Evolutionary conservation across 2,888 invertebrate species (phyloP), one percentile per base, ranked within the genome.

Genomic region (Fragum fragum): DNA sequence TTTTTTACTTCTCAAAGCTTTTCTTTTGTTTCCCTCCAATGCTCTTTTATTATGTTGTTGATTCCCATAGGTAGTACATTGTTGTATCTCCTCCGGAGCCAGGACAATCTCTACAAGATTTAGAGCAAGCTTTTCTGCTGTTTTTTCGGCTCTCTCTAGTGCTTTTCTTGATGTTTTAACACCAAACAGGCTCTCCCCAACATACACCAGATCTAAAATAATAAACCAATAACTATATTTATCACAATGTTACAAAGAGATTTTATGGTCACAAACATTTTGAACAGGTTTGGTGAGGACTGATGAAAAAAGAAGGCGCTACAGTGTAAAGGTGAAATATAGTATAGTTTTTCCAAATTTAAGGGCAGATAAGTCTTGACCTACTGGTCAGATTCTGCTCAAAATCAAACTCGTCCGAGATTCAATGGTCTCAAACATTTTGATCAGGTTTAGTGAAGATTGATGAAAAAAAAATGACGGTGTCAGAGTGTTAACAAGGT

Each of bases 171-270:
- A 26, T 26, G 26, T 26, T 57, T 26, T 23, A n/a, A 57, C 26
- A 23, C 57, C 57, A 57, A 23, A 57, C 11, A 21, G 23, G 57
- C 23, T 23, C 6, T 57, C 57, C 11, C 57, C 57, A 57, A 57
- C 57, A 57, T 57, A 26, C 26, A 57, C 23, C 23, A 57, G 57
- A 57, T 57, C 57, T 57, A 14, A 26, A 57, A 57, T 57, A 21
- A 57, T 26, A 26, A 57, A 47, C 47, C 47, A 47, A 47, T 47
- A 47, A 47, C 5, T 47, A 47, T 47, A 47, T 47, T 14, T 47
- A 47, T 47, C 47, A 47, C 47, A 47, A 47, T 47, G n/a, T n/a
- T n/a, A n/a, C n/a, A n/a, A n/a, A n/a, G n/a, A n/a, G 47, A 47
- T 47, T 47, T 47, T 9, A 47, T 47, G 47, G 47, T 47, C 47